Evolutionary conservation across 2,113 vertebrate genomes (phyloP).

Genomic region (Tragelaphus imberbis): DNA sequence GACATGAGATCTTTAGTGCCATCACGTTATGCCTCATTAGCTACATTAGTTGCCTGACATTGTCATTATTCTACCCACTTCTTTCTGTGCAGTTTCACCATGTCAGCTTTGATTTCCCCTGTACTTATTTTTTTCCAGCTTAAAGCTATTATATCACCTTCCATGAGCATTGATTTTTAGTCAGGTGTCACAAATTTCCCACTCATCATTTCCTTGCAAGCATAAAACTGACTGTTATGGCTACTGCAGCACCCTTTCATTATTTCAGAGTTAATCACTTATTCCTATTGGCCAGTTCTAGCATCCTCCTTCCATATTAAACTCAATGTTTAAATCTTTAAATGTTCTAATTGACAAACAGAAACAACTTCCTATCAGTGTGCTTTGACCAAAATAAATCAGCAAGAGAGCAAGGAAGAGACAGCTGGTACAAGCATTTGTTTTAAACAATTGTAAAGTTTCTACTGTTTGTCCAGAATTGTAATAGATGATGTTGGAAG

Average conservation of each 20-base stretch:
- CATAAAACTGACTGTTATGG: slow-evolving; percentile 36
- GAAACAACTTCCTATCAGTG: neutral
- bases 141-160: slow-evolving; percentile 64
- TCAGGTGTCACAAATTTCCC: slow-evolving; percentile 70
- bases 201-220: slow-evolving; percentile 68
- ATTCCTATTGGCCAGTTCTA: slow-evolving; percentile 32
- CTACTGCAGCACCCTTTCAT: slow-evolving; percentile 37
- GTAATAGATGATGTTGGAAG: neutral
- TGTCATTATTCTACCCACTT: slow-evolving; percentile 39
- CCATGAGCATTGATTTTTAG: slow-evolving; percentile 62
- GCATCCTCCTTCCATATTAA: slow-evolving; percentile 25
- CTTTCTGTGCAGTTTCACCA: slow-evolving; percentile 37
- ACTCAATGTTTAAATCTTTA: slow-evolving; percentile 22
- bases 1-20: neutral
- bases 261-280: slow-evolving; percentile 70
- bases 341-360: slow-evolving; percentile 32
- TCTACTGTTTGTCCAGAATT: neutral
- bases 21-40: slow-evolving; percentile 14
- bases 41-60: slow-evolving; percentile 31
- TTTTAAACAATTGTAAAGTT: slow-evolving; percentile 5
- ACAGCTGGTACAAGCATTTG: neutral
- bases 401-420: neutral
- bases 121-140: slow-evolving; percentile 20
- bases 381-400: slow-evolving; percentile 30
- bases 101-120: slow-evolving; percentile 55